Percentiles rank a stretch among this genome's conserved stretches.
These are phyloP conservation scores for Cheiracanthium punctorium DNA, from an alignment of 2,888 invertebrate species.

Conservation along the genomic window DNA sequence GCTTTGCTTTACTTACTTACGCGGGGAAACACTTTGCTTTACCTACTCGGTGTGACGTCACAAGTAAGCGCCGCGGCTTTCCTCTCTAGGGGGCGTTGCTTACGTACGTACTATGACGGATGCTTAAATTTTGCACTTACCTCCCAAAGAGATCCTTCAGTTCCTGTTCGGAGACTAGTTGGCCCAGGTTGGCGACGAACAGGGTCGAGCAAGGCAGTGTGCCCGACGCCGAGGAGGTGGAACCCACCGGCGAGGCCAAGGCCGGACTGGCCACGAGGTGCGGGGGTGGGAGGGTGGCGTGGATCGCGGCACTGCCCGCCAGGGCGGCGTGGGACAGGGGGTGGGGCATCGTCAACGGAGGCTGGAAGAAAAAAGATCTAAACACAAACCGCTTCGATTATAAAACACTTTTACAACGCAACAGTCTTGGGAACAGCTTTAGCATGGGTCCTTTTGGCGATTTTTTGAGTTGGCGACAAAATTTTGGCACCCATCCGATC, in stretches of 20 bases:
- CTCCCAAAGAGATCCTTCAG: conserved; percentile 98
- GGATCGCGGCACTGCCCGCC: conserved; percentile 82
- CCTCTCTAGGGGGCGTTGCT: too few species aligned
- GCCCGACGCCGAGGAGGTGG: conserved; percentile 76
- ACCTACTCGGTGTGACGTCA: too few species aligned
- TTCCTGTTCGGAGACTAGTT: conserved; percentile 98
- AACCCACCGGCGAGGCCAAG: conserved; percentile 90
- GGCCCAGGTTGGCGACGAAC: conserved; percentile 98
- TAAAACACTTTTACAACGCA: too few species aligned
- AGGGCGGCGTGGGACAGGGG: conserved; percentile 77
- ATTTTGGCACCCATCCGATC: too few species aligned
- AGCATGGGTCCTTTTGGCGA: too few species aligned
- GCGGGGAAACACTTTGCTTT: too few species aligned
- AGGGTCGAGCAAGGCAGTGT: conserved; percentile 97
- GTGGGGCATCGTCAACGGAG: conserved; percentile 81
- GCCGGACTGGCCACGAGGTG: conserved; percentile 86
- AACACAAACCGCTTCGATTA: too few species aligned
- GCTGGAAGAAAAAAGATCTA: conserved; percentile 76
- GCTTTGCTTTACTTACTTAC: too few species aligned
- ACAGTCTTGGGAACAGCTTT: too few species aligned
- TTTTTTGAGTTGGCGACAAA: too few species aligned
- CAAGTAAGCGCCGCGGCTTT: too few species aligned
- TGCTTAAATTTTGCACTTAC: conserved; percentile 82
- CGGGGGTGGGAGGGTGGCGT: conserved; percentile 87
- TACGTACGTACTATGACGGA: too few species aligned